phyloP scores from a whole-genome alignment of 2,113 vertebrate genomes.

The Pica pica region DNA sequence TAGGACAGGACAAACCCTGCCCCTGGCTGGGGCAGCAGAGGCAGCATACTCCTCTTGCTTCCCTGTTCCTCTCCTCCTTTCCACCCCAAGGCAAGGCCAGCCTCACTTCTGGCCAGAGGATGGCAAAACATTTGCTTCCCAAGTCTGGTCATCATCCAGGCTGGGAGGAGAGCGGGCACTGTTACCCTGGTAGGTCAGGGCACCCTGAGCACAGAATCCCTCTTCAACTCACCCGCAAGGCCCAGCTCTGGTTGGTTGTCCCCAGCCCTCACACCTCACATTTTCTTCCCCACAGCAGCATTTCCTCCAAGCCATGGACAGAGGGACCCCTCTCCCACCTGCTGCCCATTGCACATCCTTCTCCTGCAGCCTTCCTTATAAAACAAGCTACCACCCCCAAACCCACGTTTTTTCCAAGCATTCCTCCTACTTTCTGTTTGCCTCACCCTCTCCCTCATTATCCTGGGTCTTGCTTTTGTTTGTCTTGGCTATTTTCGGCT shows the following conservation, averaged over 20 bases:
- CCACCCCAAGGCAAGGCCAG: background rate
- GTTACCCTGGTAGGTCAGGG: background rate
- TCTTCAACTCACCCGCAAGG: background rate
- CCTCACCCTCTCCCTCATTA: constrained; percentile 51
- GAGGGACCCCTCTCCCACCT: background rate
- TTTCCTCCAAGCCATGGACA: background rate
- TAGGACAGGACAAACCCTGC: background rate
- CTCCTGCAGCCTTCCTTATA: constrained; percentile 24
- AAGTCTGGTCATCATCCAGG: background rate
- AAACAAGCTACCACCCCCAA: constrained; percentile 54
- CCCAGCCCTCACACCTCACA: background rate
- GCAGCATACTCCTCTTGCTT: background rate
- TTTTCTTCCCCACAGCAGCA: background rate
- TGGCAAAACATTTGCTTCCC: background rate
- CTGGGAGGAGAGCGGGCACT: background rate
- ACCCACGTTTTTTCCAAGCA: constrained; percentile 42
- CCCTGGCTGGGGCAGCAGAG: background rate
- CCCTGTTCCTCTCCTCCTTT: background rate
- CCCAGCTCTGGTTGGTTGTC: background rate
- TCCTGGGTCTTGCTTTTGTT: constrained; percentile 44
- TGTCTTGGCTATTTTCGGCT: constrained; percentile 44
- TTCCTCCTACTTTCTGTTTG: constrained; percentile 57
- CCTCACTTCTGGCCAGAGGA: background rate
- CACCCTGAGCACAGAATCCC: background rate
- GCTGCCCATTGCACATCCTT: background rate